These are phyloP conservation scores for Strigamia maritima DNA, from an alignment of 2,888 invertebrate genomes.

Conservation along the genomic window DNA sequence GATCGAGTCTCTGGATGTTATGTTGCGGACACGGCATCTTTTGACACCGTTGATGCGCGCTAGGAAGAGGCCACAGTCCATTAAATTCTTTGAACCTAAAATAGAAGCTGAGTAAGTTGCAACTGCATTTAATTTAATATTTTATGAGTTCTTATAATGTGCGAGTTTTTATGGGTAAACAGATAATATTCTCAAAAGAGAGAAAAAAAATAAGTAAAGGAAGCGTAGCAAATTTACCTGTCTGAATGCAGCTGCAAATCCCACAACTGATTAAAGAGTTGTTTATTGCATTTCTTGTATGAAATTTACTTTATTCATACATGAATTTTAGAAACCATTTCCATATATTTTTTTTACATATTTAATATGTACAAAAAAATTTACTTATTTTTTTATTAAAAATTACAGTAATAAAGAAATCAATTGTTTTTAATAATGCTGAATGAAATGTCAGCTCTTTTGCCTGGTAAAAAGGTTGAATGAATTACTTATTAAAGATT, in stretches of 20 bases:
- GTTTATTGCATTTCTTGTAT: slow-evolving; percentile 26
- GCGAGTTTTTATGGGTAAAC: neutral
- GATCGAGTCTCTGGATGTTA: slow-evolving; percentile 19
- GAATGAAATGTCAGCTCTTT: no score
- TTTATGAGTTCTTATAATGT: slow-evolving; percentile 20
- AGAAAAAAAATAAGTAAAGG: neutral
- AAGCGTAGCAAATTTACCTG: neutral
- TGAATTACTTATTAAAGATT: no score
- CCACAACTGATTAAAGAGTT: slow-evolving; percentile 13
- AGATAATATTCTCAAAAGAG: neutral
- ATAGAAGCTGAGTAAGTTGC: slow-evolving; percentile 75
- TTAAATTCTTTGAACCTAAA: slow-evolving; percentile 80
- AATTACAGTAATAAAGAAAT: no score
- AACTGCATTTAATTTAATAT: slow-evolving; percentile 37
- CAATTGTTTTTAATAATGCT: no score
- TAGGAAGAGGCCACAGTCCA: slow-evolving; percentile 71
- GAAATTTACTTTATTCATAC: slow-evolving; percentile 39
- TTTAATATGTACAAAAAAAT: no score
- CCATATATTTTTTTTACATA: no score
- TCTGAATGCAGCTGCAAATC: neutral
- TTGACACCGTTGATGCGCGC: slow-evolving; percentile 48
- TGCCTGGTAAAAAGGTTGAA: no score
- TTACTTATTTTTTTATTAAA: no score
- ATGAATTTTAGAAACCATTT: neutral
- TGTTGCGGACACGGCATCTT: slow-evolving; percentile 19